A percentile compares a stretch with the other conserved stretches of the same genome.
Evolutionary conservation across 2,888 invertebrate species (phyloP).

Genomic region (Caenorhabditis plicata): DNA sequence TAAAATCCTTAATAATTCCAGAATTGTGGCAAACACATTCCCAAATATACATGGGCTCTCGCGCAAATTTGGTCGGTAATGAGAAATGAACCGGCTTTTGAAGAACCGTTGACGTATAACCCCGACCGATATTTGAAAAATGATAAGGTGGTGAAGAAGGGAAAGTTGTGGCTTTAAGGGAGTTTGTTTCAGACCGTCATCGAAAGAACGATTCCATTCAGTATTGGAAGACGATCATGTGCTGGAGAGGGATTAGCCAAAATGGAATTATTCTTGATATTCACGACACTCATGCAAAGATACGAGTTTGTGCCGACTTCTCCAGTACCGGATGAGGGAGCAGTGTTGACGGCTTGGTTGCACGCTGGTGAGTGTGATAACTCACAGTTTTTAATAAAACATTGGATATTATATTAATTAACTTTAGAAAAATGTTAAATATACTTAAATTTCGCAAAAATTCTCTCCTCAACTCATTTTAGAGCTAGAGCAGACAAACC

Average conservation of each 20-base stretch:
- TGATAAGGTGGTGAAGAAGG: slow-evolving; percentile 31
- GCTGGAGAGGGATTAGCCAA: slow-evolving; percentile 46
- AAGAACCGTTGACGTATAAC: slow-evolving; percentile 25
- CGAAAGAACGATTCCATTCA: slow-evolving; percentile 37
- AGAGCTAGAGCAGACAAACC: too few species aligned
- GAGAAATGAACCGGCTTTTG: slow-evolving; percentile 28
- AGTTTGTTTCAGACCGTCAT: slow-evolving; percentile 29
- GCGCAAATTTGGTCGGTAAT: slow-evolving; percentile 33
- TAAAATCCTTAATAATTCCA: too few species aligned
- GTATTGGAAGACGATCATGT: slow-evolving; percentile 40
- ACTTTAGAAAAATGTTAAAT: too few species aligned
- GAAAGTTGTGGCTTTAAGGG: too few species aligned
- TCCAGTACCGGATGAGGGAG: slow-evolving; percentile 10
- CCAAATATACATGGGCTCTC: slow-evolving; percentile 23
- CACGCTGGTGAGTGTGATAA: too few species aligned
- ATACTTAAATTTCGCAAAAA: too few species aligned
- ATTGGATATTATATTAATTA: too few species aligned
- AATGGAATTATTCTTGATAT: slow-evolving; percentile 38
- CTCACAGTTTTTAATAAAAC: too few species aligned
- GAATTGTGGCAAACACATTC: slow-evolving; percentile 21
- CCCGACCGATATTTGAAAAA: slow-evolving; percentile 41
- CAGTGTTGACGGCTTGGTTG: slow-evolving; percentile 15
- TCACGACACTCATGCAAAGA: slow-evolving; percentile 20
- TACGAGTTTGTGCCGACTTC: slow-evolving; percentile 15
- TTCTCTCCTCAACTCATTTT: too few species aligned